A percentile compares a stretch with the other conserved stretches of the same genome.
phyloP scores from a whole-genome alignment of 2,113 vertebrate species.

The Castor canadensis region DNA sequence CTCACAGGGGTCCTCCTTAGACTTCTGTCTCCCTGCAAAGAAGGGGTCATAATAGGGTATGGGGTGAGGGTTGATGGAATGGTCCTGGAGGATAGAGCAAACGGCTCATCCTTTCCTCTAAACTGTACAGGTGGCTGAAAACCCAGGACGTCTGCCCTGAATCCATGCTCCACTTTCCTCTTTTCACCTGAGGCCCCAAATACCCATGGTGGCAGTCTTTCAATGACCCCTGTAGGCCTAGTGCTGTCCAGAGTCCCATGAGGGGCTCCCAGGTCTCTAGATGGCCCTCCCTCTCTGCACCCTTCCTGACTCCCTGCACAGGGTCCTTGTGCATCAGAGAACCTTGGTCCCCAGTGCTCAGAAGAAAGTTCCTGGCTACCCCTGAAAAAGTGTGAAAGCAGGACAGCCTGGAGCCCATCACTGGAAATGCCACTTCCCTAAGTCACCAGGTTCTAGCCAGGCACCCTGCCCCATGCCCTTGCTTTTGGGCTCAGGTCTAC shows the following conservation, averaged over 20 bases:
- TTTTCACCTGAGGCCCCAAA: not conserved
- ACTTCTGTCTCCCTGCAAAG: not conserved
- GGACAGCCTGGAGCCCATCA: not conserved
- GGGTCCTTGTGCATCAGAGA: not conserved
- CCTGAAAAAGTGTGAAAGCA: not conserved
- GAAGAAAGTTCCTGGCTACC: not conserved
- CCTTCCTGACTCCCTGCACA: not conserved
- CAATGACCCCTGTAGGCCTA: not conserved
- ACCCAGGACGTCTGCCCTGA: not conserved
- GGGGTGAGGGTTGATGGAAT: not conserved
- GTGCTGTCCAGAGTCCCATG: not conserved
- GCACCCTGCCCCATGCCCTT: no score
- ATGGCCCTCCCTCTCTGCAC: not conserved
- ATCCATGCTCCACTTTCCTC: not conserved
- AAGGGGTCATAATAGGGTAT: no score
- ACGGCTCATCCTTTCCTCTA: not conserved
- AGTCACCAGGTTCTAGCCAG: no score
- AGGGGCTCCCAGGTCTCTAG: not conserved
- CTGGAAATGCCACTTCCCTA: not conserved
- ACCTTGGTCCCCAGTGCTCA: not conserved
- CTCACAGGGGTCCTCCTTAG: not conserved
- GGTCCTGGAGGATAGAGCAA: not conserved
- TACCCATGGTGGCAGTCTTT: not conserved
- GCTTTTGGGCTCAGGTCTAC: not conserved
- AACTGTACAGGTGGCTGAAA: not conserved